These are phyloP conservation scores for Pelobates cultripes DNA, from an alignment of 2,797 vertebrate genomes.

Conservation along the genomic window DNA sequence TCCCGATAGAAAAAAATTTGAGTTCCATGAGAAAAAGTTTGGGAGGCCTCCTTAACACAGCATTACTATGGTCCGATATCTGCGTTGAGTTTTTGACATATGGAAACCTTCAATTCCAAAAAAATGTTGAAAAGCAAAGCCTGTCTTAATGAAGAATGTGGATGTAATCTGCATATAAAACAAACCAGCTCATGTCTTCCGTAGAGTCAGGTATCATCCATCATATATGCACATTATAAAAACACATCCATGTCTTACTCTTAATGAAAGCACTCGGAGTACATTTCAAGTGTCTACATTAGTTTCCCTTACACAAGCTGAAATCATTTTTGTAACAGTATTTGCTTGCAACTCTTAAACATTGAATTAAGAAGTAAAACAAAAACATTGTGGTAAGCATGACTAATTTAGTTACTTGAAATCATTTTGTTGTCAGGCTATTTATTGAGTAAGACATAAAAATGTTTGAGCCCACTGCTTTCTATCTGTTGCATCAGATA, in stretches of 20 bases:
- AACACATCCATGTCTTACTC: slow-evolving; percentile 35
- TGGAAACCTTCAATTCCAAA: slow-evolving; percentile 48
- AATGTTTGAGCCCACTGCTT: no score
- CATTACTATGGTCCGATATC: neutral
- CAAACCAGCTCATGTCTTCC: slow-evolving; percentile 52
- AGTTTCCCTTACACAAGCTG: slow-evolving; percentile 20
- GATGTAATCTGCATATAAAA: slow-evolving; percentile 56
- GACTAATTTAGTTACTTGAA: neutral
- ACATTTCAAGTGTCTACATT: slow-evolving; percentile 24
- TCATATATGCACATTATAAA: slow-evolving; percentile 50
- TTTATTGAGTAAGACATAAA: neutral
- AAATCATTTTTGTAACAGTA: slow-evolving; percentile 28
- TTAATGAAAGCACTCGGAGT: slow-evolving; percentile 12
- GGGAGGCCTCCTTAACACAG: no score
- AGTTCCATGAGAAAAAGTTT: no score
- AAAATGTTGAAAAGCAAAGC: slow-evolving; percentile 46
- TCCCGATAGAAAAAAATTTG: no score
- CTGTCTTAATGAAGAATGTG: slow-evolving; percentile 55
- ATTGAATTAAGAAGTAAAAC: slow-evolving; percentile 29
- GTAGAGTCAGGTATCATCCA: slow-evolving; percentile 47
- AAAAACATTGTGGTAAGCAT: neutral
- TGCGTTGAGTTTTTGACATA: slow-evolving; percentile 30
- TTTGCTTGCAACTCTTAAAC: slow-evolving; percentile 37
- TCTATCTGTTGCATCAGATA: no score
- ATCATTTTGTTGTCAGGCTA: neutral